Conservation (phyloP, 2,113 vertebrate genomes). For the Cyanoliseus patagonus region DNA sequence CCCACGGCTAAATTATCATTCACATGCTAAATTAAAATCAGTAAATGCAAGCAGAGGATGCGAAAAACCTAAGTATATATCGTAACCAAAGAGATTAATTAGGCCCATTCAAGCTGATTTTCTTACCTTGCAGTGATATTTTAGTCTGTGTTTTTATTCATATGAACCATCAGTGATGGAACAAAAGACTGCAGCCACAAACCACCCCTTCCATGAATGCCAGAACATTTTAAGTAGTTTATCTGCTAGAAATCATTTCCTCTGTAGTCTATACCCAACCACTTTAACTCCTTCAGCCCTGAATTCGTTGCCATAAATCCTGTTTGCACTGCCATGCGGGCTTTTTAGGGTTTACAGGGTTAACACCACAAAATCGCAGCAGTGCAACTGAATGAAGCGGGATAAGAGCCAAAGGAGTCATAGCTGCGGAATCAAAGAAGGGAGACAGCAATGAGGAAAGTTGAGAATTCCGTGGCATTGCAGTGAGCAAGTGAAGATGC, state of each 20-base stretch:
- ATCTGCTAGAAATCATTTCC: slow-evolving; percentile 62
- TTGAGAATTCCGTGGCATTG: slow-evolving; percentile 50
- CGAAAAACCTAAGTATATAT: not conserved
- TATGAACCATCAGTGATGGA: slow-evolving; percentile 31
- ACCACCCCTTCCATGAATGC: slow-evolving; percentile 47
- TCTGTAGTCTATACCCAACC: slow-evolving; percentile 35
- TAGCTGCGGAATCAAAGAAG: not conserved
- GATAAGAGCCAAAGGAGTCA: slow-evolving; percentile 32
- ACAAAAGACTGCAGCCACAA: slow-evolving; percentile 46
- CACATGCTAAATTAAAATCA: not conserved
- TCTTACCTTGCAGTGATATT: slow-evolving; percentile 62
- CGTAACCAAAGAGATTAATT: not conserved
- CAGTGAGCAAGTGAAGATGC: slow-evolving; percentile 27
- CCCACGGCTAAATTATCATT: slow-evolving; percentile 20
- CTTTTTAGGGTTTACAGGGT: not conserved
- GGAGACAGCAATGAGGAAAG: slow-evolving; percentile 5
- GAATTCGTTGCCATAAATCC: not conserved
- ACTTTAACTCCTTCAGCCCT: slow-evolving; percentile 56
- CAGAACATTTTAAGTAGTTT: slow-evolving; percentile 62
- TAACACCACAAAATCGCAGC: not conserved
- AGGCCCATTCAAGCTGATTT: slow-evolving; percentile 22
- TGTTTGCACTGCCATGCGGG: not conserved
- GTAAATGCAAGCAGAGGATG: not conserved
- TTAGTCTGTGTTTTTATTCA: slow-evolving; percentile 52
- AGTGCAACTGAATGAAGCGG: not conserved